A percentile compares a stretch with the other conserved stretches of the same genome.
These are phyloP conservation scores for Malurus elegans DNA, from an alignment of 2,113 vertebrate genomes.

Conservation along the genomic window DNA sequence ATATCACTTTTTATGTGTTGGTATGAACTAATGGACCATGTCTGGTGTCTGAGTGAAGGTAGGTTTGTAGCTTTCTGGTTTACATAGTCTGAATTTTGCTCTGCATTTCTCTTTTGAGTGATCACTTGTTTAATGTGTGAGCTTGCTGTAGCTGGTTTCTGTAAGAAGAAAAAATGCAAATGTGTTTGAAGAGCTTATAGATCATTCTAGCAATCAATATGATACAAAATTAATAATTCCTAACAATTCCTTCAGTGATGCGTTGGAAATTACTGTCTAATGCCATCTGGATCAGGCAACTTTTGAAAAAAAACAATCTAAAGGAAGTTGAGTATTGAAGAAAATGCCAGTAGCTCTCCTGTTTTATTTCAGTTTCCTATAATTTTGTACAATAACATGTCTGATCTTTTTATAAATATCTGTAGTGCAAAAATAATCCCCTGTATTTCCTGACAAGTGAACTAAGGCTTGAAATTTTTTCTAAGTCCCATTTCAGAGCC, in stretches of 20 bases:
- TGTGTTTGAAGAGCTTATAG: neutral
- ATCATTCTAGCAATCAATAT: neutral
- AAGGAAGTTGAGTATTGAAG: neutral
- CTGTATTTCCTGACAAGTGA: neutral
- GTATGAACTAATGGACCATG: neutral
- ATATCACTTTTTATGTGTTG: neutral
- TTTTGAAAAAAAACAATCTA: neutral
- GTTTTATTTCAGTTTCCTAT: neutral
- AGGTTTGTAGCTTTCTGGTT: neutral
- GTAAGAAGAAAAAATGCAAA: neutral
- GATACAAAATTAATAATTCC: neutral
- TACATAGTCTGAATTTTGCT: neutral
- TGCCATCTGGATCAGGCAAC: neutral
- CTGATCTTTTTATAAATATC: neutral
- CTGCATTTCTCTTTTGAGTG: neutral
- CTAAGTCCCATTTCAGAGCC: constrained; percentile 19
- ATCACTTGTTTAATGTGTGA: neutral
- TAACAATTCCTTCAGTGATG: neutral
- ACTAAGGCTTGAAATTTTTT: neutral
- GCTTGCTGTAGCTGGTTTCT: neutral
- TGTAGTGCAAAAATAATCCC: neutral
- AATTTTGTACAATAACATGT: neutral
- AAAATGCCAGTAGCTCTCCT: neutral
- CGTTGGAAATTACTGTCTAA: neutral
- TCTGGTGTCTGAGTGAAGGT: neutral